Evolutionary conservation across 2,797 vertebrate genomes (phyloP).

Genomic region (Hyperoplus lanceolatus): DNA sequence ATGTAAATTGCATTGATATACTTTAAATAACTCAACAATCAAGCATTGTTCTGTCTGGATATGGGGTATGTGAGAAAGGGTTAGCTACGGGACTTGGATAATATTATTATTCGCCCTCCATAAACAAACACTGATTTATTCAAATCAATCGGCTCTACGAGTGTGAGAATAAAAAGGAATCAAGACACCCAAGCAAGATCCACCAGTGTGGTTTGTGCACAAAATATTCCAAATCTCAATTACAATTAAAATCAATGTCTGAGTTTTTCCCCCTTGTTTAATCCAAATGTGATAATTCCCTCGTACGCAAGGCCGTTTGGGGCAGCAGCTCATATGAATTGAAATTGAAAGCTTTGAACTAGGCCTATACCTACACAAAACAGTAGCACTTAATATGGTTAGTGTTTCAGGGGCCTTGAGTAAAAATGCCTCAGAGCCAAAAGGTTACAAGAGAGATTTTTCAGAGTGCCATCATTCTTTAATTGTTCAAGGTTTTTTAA

Average conservation of each 20-base stretch:
- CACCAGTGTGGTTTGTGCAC: not conserved
- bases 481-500: slow-evolving; percentile 18
- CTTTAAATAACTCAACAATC: slow-evolving; percentile 43
- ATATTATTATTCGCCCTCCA: slow-evolving; percentile 25
- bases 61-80: slow-evolving; percentile 24
- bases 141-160: slow-evolving; percentile 39
- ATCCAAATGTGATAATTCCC: slow-evolving; percentile 15
- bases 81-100: slow-evolving; percentile 37
- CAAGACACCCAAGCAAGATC: not conserved
- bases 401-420: not conserved
- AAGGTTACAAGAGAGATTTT: not conserved
- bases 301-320: not conserved
- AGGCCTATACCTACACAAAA: not conserved
- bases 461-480: slow-evolving; percentile 25
- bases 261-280: slow-evolving; percentile 21
- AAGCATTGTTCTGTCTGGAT: slow-evolving; percentile 25
- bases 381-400: not conserved
- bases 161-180: slow-evolving; percentile 5
- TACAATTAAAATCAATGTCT: slow-evolving; percentile 27
- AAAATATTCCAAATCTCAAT: slow-evolving; percentile 20
- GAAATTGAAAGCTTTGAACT: slow-evolving; percentile 15
- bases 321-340: not conserved
- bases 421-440: not conserved
- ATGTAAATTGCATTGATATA: slow-evolving; percentile 59
- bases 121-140: slow-evolving; percentile 39